phyloP scores from a whole-genome alignment of 2,888 invertebrate species.

The Drosophila lacicola region DNA sequence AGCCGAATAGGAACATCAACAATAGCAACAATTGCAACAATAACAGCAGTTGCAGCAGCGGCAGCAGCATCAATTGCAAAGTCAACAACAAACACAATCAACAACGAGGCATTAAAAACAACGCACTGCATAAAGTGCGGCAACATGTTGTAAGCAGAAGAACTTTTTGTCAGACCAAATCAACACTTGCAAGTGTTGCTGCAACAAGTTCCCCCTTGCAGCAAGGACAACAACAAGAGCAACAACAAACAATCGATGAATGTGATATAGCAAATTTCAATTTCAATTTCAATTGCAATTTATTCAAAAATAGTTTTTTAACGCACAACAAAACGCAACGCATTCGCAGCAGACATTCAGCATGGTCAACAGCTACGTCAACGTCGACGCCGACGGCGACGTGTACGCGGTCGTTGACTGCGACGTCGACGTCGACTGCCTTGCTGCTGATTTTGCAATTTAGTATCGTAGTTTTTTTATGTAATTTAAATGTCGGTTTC shows the following conservation, averaged over 20 bases:
- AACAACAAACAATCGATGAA: constrained; percentile 75
- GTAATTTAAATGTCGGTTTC: constrained; percentile 83
- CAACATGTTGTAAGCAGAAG: constrained; percentile 60
- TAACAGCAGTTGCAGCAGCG: constrained; percentile 12
- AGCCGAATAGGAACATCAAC: constrained; percentile 59
- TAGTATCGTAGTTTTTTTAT: constrained; percentile 82
- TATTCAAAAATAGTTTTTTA: constrained; percentile 75
- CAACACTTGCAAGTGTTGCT: constrained; percentile 36
- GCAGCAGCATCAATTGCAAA: constrained; percentile 23
- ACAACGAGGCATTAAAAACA: constrained; percentile 19
- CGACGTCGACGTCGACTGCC: constrained; percentile 29
- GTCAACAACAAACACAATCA: constrained; percentile 30
- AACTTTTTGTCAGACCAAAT: constrained; percentile 44
- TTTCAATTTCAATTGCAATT: constrained; percentile 75
- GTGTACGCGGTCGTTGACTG: constrained; percentile 1
- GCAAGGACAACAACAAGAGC: constrained; percentile 37
- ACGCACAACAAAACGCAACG: constrained; percentile 60
- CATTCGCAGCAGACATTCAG: constrained; percentile 47
- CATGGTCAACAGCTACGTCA: constrained; percentile 14
- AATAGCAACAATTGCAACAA: constrained; percentile 23
- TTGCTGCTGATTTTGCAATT: constrained; percentile 79
- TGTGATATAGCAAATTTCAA: constrained; percentile 78
- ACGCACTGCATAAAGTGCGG: constrained; percentile 24
- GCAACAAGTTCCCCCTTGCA: constrained; percentile 26
- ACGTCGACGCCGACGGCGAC: constrained; percentile 8